Evolutionary conservation across 2,113 vertebrate genomes (phyloP), one percentile per base, ranked within the genome.

Genomic region (Loxodonta africana): DNA sequence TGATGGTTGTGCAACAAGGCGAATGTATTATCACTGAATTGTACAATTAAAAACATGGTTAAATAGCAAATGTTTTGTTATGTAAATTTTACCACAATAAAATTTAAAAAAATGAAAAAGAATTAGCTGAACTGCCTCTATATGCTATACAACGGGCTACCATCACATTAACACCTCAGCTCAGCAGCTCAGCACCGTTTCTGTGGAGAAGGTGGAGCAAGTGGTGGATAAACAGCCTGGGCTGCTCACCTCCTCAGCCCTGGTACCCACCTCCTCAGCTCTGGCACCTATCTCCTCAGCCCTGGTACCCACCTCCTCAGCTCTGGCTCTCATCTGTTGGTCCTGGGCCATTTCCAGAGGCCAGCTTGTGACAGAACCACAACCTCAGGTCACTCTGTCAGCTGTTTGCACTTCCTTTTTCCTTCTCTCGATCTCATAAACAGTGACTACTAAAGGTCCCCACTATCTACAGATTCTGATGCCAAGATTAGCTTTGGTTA

Each of bases 321-420:
- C 28, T 5, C 1, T 83, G 28, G 51, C 6, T 12, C 33, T 62
- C 25, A 6, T 82, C 20, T 14, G 8, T 69, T 63, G 44, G 44
- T 46, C 84, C 41, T 51, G 63, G 57, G 37, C 51, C 41, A 30
- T 17, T 77, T 80, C 76, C 8, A 2, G 91, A 90, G 41, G 65
- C 8, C 9, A 78, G 48, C 95, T 71, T 82, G 93, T 96, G 93
- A 96, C 89, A 91, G 30, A 96, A 51, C 62, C 84, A 53, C 88
- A 88, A 21, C 17, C 1, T 96, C 78, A 1, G 0, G 85, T 62
- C 80, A 60, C 76, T n/a, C 46, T 63, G 67, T 95, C 94, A 93
- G 92, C 60, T 88, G 20, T 80, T 85, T 82, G 53, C 11, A 96
- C 76, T 96, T 98, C 94, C 81, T 88, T 33, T n/a, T 88, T 12